These are phyloP conservation scores for Palythoa grandiflora DNA, from an alignment of 92 coral and sea anemone species.

Conservation along the genomic window DNA sequence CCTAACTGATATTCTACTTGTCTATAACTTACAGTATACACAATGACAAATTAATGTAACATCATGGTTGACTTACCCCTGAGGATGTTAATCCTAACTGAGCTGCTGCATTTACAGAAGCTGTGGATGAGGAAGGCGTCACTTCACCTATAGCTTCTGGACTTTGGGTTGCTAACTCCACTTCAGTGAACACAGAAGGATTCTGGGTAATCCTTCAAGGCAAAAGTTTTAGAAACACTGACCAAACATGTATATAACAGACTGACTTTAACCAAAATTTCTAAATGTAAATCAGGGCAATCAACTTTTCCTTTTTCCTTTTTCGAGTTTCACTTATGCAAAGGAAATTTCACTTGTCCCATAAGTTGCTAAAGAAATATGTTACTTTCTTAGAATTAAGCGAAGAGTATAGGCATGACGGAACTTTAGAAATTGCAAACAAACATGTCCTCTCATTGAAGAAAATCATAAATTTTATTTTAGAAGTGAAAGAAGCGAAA, in stretches of 20 bases:
- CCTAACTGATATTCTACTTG: not conserved
- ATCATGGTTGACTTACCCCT: constrained; percentile 33
- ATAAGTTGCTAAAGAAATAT: no score
- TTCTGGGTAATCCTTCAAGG: constrained; percentile 65
- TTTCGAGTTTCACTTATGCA: no score
- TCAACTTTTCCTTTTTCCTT: no score
- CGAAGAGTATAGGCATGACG: not conserved
- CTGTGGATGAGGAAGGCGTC: constrained; percentile 18
- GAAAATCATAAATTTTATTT: no score
- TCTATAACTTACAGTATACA: no score
- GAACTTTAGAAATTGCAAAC: no score
- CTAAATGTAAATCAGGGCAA: not conserved
- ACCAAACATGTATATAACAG: not conserved
- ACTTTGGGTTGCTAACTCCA: not conserved
- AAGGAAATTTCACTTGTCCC: no score
- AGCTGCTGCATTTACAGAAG: constrained; percentile 10
- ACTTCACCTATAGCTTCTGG: not conserved
- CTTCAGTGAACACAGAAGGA: constrained; percentile 42
- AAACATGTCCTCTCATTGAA: no score
- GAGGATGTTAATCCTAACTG: constrained; percentile 44
- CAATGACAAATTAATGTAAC: not conserved
- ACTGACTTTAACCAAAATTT: not conserved
- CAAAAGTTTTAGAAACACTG: not conserved
- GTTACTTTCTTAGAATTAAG: no score
- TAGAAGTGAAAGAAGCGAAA: no score